Evolutionary conservation across 2,888 invertebrate genomes (phyloP), one percentile per base, ranked within the genome.

Genomic region (Rhagonycha fulva): DNA sequence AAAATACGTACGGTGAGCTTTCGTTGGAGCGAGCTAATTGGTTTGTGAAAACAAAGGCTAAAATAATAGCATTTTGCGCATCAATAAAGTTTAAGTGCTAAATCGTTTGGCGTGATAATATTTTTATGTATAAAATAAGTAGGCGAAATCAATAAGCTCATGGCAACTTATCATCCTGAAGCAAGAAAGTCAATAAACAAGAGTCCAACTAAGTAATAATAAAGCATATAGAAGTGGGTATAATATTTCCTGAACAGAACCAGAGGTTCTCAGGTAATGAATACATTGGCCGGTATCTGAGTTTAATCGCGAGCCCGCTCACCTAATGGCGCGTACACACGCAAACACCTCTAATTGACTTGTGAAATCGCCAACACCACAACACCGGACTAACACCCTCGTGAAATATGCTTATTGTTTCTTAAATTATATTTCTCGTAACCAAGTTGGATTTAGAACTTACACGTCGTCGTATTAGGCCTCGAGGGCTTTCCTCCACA

Each of bases 331-430:
- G 82, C 81, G 77, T 82, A 81, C 84, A 83, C 87, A 87, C 87
- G 87, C 87, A 77, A 85, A 84, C 81, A 77, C 81, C 81, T 83
- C 85, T 87, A 87, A 87, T 87, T 87, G 87, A 87, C 87, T 87
- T 84, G 85, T 86, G 86, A 86, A 86, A 84, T 84, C 84, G 81
- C 85, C 84, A 85, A 84, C 84, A 81, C 83, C 77, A 72, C 78
- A 77, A 77, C 78, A 77, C 72, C 75, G 77, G 71, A 78, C 77
- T 69, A 77, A 78, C 76, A 81, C 83, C 82, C 83, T 77, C 76
- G 80, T 83, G 81, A 84, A 83, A 81, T 83, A 83, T 82, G 81
- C 82, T 83, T 82, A 84, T 82, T 82, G 82, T 83, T 84, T 83
- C 82, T 82, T 81, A 80, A 81, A 81, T 82, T 82, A 82, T 81